Conservation (phyloP, 2,888 invertebrate genomes). For the Electrophaes corylata region DNA sequence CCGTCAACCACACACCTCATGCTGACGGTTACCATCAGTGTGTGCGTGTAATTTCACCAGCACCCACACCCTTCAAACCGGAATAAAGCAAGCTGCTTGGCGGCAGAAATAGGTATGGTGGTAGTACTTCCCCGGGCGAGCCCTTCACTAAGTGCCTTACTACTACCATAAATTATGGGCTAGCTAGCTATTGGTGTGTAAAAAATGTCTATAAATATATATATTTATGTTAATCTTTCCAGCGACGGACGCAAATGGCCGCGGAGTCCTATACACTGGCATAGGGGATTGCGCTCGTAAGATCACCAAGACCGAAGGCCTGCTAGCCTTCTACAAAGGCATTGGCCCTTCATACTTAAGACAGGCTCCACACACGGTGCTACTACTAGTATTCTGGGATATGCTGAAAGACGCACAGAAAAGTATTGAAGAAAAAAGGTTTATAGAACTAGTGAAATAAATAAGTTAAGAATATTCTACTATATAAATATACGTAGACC, state of each 20-base stretch:
- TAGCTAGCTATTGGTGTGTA: too few relatives aligned
- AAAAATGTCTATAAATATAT: too few relatives aligned
- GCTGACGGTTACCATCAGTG: too few relatives aligned
- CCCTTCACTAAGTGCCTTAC: too few relatives aligned
- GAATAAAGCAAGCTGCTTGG: too few relatives aligned
- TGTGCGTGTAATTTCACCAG: too few relatives aligned
- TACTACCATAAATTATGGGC: too few relatives aligned
- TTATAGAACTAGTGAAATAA: neutral
- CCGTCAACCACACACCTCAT: too few relatives aligned
- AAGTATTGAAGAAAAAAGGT: conserved; percentile 42
- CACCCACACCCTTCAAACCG: too few relatives aligned
- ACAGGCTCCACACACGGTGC: conserved; percentile 95
- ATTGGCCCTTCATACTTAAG: conserved; percentile 95
- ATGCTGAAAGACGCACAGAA: conserved; percentile 83
- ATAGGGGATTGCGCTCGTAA: conserved; percentile 91
- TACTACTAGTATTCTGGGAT: conserved; percentile 96
- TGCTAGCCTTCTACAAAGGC: conserved; percentile 95
- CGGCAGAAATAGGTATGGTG: too few relatives aligned
- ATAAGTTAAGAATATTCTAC: neutral
- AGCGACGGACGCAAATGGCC: conserved; percentile 87
- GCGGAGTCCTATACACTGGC: conserved; percentile 88
- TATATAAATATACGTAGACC: too few relatives aligned
- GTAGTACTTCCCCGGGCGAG: too few relatives aligned
- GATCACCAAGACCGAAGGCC: conserved; percentile 90
- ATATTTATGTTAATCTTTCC: conserved; percentile 39